Percentiles rank a stretch among this genome's conserved stretches.
Evolutionary conservation across 2,113 vertebrate genomes (phyloP).

Genomic region (Macrotis lagotis): DNA sequence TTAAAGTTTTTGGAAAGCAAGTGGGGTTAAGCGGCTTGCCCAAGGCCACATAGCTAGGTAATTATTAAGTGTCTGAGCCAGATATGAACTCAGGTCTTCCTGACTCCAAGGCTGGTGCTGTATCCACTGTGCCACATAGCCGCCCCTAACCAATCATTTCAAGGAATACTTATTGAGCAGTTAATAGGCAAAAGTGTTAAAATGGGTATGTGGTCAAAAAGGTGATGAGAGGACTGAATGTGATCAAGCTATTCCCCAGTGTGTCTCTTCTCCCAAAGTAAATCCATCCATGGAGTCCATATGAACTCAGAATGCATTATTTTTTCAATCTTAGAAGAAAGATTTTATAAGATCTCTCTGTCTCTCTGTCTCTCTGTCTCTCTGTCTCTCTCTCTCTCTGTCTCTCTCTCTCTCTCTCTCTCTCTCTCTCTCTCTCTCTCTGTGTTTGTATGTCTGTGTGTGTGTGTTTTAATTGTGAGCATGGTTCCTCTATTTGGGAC

Average conservation of each 20-base stretch:
- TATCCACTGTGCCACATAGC: no score
- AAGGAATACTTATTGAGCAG: not conserved
- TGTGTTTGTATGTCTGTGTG: no score
- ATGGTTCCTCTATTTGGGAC: not conserved
- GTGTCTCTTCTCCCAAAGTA: not conserved
- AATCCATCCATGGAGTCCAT: not conserved
- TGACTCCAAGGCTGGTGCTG: no score
- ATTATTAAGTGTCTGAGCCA: no score
- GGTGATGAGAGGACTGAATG: not conserved
- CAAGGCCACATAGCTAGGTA: no score
- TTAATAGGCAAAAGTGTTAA: not conserved
- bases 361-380: not conserved
- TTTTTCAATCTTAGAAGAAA: not conserved
- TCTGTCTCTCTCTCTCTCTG: not conserved
- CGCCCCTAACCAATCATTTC: no score
- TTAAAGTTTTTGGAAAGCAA: no score
- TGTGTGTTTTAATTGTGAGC: not conserved
- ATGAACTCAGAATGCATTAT: not conserved
- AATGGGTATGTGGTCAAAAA: not conserved
- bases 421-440: not conserved
- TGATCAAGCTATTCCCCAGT: not conserved
- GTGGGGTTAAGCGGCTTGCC: no score
- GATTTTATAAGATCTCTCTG: not conserved
- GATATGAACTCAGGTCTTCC: no score
- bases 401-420: not conserved